Conservation (phyloP, 2,888 invertebrate species). For the Patella pellucida region DNA sequence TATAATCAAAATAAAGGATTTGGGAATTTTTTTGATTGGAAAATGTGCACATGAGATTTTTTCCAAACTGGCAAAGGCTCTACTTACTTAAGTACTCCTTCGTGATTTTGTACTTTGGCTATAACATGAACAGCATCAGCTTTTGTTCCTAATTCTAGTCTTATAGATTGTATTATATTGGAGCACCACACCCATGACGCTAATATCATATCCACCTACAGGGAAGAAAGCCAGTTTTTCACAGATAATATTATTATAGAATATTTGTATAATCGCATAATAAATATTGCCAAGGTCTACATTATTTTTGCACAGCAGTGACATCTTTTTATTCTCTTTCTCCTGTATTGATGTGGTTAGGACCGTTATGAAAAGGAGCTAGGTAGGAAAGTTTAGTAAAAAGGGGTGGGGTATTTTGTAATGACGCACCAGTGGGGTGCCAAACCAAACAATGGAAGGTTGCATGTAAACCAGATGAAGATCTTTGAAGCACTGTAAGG, state of each 20-base stretch:
- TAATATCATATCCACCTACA: slow-evolving; percentile 90
- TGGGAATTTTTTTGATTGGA: background rate
- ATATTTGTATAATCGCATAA: too few relatives aligned
- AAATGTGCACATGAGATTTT: background rate
- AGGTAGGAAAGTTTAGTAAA: background rate
- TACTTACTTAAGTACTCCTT: slow-evolving; percentile 76
- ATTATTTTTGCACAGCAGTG: too few relatives aligned
- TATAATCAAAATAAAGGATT: background rate
- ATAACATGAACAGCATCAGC: slow-evolving; percentile 93
- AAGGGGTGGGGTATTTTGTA: background rate
- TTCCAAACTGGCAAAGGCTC: background rate
- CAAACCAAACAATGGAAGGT: too few relatives aligned
- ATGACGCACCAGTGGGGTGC: too few relatives aligned
- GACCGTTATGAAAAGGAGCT: too few relatives aligned
- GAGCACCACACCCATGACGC: slow-evolving; percentile 96
- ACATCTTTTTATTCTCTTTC: too few relatives aligned
- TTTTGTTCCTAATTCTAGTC: slow-evolving; percentile 80
- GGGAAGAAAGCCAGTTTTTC: background rate
- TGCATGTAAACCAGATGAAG: too few relatives aligned
- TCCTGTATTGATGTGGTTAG: too few relatives aligned
- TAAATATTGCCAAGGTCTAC: too few relatives aligned
- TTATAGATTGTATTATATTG: slow-evolving; percentile 86
- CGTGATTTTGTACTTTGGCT: slow-evolving; percentile 98
- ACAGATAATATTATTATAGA: too few relatives aligned
- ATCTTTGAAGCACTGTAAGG: too few relatives aligned